These are phyloP conservation scores for Scopus umbretta DNA, from an alignment of 2,113 vertebrate genomes.

Conservation along the genomic window DNA sequence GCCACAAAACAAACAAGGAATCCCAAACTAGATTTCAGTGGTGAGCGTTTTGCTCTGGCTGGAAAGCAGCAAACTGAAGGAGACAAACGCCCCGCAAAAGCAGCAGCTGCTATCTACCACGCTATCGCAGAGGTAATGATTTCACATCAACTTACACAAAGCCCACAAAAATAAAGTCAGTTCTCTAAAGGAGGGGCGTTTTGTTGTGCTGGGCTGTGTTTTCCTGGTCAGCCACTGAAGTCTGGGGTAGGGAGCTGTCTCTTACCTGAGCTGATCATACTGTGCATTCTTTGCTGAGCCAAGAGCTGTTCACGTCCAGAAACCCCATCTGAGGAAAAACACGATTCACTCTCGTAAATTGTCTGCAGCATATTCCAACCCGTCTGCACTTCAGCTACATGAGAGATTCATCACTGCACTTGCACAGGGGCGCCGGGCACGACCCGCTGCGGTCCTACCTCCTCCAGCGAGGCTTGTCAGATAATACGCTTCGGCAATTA, in stretches of 20 bases:
- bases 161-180: not conserved
- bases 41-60: not conserved
- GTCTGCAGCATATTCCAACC: constrained; percentile 98
- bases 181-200: not conserved
- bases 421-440: constrained; percentile 78
- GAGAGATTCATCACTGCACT: constrained; percentile 79
- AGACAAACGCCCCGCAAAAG: not conserved
- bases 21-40: constrained; percentile 24
- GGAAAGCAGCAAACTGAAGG: constrained; percentile 34
- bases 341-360: constrained; percentile 98
- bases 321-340: constrained; percentile 93
- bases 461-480: constrained; percentile 68
- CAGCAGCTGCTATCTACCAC: not conserved
- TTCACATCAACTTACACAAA: constrained; percentile 9
- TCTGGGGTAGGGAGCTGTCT: constrained; percentile 2
- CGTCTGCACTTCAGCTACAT: constrained; percentile 85
- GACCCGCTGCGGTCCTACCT: constrained; percentile 76
- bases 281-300: constrained; percentile 90
- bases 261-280: constrained; percentile 97
- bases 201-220: not conserved
- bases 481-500: constrained; percentile 32
- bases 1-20: constrained; percentile 45
- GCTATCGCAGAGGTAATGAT: not conserved
- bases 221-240: not conserved
- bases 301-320: constrained; percentile 86